These are phyloP conservation scores for Alviniconcha strummeri DNA, from an alignment of 2,888 invertebrate species.

Conservation along the genomic window DNA sequence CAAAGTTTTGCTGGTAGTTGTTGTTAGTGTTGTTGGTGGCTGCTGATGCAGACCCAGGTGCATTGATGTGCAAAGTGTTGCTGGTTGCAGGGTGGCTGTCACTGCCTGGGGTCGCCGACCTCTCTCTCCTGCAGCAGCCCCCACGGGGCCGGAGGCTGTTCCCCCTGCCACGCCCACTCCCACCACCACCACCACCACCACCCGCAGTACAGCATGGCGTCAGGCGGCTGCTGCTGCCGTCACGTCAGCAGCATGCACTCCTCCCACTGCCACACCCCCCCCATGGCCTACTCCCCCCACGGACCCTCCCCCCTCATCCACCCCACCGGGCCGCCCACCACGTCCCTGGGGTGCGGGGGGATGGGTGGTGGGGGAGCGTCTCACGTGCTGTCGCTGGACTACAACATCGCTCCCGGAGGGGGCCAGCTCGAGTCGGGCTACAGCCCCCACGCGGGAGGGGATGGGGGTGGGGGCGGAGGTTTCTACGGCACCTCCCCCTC, in stretches of 20 bases:
- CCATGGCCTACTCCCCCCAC: background rate
- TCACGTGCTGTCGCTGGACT: background rate
- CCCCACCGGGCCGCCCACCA: constrained; percentile 3
- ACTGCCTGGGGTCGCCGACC: background rate
- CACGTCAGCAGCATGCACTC: constrained; percentile 13
- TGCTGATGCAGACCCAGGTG: no score
- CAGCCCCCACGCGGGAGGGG: background rate
- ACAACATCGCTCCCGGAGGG: background rate
- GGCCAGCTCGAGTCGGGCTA: background rate
- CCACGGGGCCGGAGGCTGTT: constrained; percentile 7
- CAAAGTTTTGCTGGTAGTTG: no score
- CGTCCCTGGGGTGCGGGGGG: background rate
- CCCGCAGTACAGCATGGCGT: constrained; percentile 10
- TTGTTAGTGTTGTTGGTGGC: no score
- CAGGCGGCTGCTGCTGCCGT: constrained; percentile 9
- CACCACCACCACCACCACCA: constrained; percentile 15
- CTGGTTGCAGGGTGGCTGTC: background rate
- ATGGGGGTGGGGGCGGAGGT: background rate
- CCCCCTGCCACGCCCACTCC: constrained; percentile 13
- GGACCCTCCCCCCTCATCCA: constrained; percentile 7
- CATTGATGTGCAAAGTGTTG: no score
- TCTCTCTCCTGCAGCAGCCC: constrained; percentile 8
- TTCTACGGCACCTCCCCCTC: background rate
- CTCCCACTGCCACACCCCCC: constrained; percentile 6
- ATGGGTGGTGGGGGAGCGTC: background rate